Base-by-base conservation (phyloP, 2,888 invertebrate species). In the Cephalotes varians region DNA sequence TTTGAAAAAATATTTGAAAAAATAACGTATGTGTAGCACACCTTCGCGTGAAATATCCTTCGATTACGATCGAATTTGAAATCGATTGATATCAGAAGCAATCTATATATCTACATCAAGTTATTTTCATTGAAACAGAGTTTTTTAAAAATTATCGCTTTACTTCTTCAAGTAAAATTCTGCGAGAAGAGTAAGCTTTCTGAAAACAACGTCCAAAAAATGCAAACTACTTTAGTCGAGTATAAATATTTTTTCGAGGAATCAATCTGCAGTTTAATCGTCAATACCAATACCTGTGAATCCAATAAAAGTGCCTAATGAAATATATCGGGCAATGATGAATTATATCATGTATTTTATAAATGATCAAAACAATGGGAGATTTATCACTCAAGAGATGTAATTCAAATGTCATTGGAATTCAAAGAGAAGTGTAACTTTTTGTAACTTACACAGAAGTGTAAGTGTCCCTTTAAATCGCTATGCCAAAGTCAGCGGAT, bases 21-120 rank as follows among this genome's bases (percentile, higher is more conserved):
- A 56, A 31, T 40, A 37, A 60, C 54, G 58, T 64, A 64, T 37
- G 65, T 56, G 73, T 56, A 81, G 56, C 85, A 79, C 85, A 64
- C 71, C 82, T 88, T 82, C 49, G 74, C 15, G 10, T 21, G 12
- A 6, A 37, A n/a, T n/a, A n/a, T n/a, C n/a, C n/a, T 37, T 54
- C 28, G 10, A 28, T 51, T 37, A n/a, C 51, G 25, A 28, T 2
- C 15, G 6, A 40, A 51, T 12, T 51, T 5, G 10, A 5, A 44
- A 60, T 60, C 10, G 4, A 25, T 34, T n/a, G 67, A 34, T 34
- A 28, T 51, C 37, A 6, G 1, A n/a, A 47, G 18, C 25, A 4
- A 76, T 65, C 4, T 51, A 18, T n/a, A 9, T 15, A 28, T 34
- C n/a, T 58, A 25, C 12, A 7, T 34, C n/a, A 37, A 21, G 12